Conservation (phyloP, 1,140 invertebrate genomes). For the Ceratina calcarata region DNA sequence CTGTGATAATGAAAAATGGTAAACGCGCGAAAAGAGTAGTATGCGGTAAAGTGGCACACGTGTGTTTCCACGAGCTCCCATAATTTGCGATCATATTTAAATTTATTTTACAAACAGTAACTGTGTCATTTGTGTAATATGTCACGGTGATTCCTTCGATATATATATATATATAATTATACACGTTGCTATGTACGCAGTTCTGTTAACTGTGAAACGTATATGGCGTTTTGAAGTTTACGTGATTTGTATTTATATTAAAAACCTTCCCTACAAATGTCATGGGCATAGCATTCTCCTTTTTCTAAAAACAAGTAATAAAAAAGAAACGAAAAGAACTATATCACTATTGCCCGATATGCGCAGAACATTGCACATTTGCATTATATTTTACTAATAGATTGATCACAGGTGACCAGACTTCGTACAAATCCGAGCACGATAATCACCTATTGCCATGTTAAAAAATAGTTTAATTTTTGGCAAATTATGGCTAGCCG, state of each 20-base stretch:
- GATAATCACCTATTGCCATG: slow-evolving; percentile 32
- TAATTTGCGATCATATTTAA: slow-evolving; percentile 37
- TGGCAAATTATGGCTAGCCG: slow-evolving; percentile 66
- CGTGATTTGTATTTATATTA: slow-evolving; percentile 22
- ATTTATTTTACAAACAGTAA: slow-evolving; percentile 46
- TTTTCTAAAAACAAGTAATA: not conserved
- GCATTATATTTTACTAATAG: slow-evolving; percentile 20
- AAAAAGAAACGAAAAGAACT: not conserved
- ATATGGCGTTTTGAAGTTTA: slow-evolving; percentile 37
- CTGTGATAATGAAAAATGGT: not conserved
- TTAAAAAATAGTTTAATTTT: slow-evolving; percentile 42
- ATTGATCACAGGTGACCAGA: not conserved
- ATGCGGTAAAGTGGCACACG: not conserved
- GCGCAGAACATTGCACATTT: not conserved
- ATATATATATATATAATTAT: slow-evolving; percentile 45
- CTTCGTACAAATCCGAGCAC: slow-evolving; percentile 10
- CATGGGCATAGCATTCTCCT: not conserved
- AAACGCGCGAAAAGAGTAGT: not conserved
- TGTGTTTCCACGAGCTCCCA: slow-evolving; percentile 22
- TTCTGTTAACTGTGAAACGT: slow-evolving; percentile 3
- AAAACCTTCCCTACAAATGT: not conserved
- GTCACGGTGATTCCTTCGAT: slow-evolving; percentile 28
- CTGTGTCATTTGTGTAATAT: not conserved
- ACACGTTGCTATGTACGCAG: not conserved
- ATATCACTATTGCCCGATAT: not conserved